A percentile compares a stretch with the other conserved stretches of the same genome.
Conservation (phyloP, 2,888 invertebrate genomes). For the Geophilus truncorum region DNA sequence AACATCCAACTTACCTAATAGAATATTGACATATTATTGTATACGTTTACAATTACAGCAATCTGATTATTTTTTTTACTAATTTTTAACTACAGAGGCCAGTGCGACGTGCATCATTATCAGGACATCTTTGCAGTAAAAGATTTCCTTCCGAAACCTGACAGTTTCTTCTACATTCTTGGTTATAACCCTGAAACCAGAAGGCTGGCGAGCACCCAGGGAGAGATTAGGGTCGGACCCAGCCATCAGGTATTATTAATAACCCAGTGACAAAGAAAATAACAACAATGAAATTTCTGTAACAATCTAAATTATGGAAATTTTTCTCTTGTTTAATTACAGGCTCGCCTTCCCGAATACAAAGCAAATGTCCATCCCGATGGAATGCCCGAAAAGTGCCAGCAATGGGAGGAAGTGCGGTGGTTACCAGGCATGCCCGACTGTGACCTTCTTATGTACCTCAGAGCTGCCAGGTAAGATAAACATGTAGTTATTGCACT, state of each 20-base stretch:
- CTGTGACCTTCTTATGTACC: constrained; percentile 94
- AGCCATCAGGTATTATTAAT: constrained; percentile 53
- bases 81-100: constrained; percentile 49
- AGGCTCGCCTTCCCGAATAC: constrained; percentile 62
- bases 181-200: constrained; percentile 55
- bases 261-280: not conserved
- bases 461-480: constrained; percentile 75
- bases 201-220: constrained; percentile 56
- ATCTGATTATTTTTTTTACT: constrained; percentile 29
- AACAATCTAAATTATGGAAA: not conserved
- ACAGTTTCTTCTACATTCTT: constrained; percentile 56
- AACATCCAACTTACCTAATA: too few species aligned
- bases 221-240: constrained; percentile 58
- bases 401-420: constrained; percentile 75
- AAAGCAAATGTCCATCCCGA: constrained; percentile 47
- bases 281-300: not conserved
- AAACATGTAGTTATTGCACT: not conserved
- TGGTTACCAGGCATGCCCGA: constrained; percentile 95
- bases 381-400: constrained; percentile 52
- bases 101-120: constrained; percentile 54
- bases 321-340: constrained; percentile 36
- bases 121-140: constrained; percentile 51
- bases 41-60: too few species aligned
- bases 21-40: not conserved
- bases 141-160: constrained; percentile 50